phyloP scores from a whole-genome alignment of 2,888 invertebrate species.

The Dioctria rufipes region DNA sequence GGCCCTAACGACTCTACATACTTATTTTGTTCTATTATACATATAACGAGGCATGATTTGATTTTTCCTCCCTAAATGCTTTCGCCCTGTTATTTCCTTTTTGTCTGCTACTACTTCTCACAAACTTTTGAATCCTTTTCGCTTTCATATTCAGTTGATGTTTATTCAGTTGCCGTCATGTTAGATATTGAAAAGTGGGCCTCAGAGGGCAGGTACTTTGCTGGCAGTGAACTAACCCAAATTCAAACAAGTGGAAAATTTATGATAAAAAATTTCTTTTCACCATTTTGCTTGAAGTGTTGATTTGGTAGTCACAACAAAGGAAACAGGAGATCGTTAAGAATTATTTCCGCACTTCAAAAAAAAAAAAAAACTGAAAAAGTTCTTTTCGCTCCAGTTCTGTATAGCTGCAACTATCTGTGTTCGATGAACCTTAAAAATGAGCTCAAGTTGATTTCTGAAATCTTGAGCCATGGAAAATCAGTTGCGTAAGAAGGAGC shows the following conservation, averaged over 20 bases:
- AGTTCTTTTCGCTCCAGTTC: conserved; percentile 21
- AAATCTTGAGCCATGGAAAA: too few relatives aligned
- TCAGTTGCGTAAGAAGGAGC: too few relatives aligned
- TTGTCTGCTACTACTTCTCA: neutral
- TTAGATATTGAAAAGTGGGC: too few relatives aligned
- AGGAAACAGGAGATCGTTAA: conserved; percentile 45
- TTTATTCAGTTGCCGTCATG: too few relatives aligned
- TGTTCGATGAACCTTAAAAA: conserved; percentile 15
- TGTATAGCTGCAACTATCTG: conserved; percentile 30
- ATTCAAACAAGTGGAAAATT: conserved; percentile 58
- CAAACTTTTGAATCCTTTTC: conserved; percentile 1
- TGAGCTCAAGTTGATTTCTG: conserved; percentile 19
- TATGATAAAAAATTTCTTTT: conserved; percentile 56
- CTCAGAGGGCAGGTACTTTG: neutral
- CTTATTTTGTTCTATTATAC: conserved; percentile 12
- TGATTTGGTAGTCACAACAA: conserved; percentile 26
- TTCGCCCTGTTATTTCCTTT: conserved; percentile 52
- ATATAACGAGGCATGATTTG: conserved; percentile 44
- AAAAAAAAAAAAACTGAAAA: conserved; percentile 31
- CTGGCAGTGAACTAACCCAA: conserved; percentile 40
- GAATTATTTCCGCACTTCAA: conserved; percentile 49
- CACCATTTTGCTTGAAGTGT: conserved; percentile 46
- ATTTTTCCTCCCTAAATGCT: conserved; percentile 42
- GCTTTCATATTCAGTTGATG: neutral
- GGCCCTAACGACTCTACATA: neutral